Evolutionary conservation across 2,888 invertebrate genomes (phyloP), one percentile per base, ranked within the genome.

Genomic region (Nomada fabriciana): DNA sequence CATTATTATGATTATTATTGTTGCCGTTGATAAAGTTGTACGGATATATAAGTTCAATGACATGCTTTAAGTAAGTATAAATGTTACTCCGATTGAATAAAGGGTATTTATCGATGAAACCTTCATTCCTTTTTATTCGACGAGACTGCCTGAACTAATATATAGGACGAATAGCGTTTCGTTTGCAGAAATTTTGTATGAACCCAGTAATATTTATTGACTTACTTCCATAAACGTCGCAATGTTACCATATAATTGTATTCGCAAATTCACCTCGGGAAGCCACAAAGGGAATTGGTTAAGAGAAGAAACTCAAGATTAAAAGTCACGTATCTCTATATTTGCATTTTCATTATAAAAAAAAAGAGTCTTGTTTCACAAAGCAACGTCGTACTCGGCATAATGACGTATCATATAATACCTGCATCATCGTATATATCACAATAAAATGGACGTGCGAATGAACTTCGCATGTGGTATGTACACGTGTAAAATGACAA

Each of bases 31-130:
- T 90, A 89, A 93, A 93, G 91, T 93, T 93, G 91, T 92, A 93
- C 91, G 91, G 91, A 89, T 20, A 85, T 91, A 92, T 93, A 92
- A 92, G 91, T 93, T 94, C 91, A 91, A 91, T 90, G 89, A 90
- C 91, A 92, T 92, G 92, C 93, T 93, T 93, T 93, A 92, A 92
- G 91, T 93, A 91, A 93, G 92, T 90, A 93, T 93, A 92, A 93
- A 94, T 93, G 94, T 93, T 93, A 93, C 93, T 93, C 92, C 92
- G 92, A 93, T 93, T 93, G 93, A 94, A 93, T 94, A 94, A 94
- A 94, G 91, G 93, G 93, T 94, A 93, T 94, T 93, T 93, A 94
- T 93, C 93, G 92, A 93, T 92, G 92, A 93, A 90, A 80, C 71
- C 69, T 77, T 70, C 83, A 82, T 61, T 71, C 68, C 29, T 80